These are phyloP conservation scores for Galerucella nymphaeae DNA, from an alignment of 2,888 invertebrate genomes.

Conservation along the genomic window DNA sequence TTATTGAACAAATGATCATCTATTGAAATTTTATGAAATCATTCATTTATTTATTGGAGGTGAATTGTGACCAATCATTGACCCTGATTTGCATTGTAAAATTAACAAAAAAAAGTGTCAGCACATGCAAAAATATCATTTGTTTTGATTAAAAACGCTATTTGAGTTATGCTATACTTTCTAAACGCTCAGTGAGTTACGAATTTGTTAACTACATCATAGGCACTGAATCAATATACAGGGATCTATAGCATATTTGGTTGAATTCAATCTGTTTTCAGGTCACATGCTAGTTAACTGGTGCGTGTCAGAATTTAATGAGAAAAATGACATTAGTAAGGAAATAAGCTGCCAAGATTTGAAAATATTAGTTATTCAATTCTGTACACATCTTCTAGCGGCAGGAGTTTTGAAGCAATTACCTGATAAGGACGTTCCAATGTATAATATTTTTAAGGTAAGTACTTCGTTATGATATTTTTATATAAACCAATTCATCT, in stretches of 20 bases:
- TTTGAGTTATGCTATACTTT: neutral
- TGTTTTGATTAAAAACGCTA: too few relatives aligned
- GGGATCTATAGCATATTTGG: neutral
- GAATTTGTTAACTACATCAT: neutral
- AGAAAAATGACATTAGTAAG: slow-evolving; percentile 74
- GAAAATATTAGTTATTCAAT: slow-evolving; percentile 81
- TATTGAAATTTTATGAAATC: too few relatives aligned
- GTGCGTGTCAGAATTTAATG: slow-evolving; percentile 83
- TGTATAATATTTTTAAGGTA: slow-evolving; percentile 79
- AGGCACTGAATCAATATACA: neutral
- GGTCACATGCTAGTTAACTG: slow-evolving; percentile 94
- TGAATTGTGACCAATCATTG: too few relatives aligned
- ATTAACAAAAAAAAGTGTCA: too few relatives aligned
- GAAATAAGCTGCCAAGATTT: slow-evolving; percentile 78
- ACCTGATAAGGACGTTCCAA: slow-evolving; percentile 77
- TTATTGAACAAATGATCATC: too few relatives aligned
- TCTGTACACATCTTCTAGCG: slow-evolving; percentile 87
- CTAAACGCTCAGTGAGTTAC: neutral
- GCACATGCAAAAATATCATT: too few relatives aligned
- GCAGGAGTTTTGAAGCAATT: slow-evolving; percentile 87
- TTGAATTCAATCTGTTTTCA: slow-evolving; percentile 60
- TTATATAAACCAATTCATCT: neutral
- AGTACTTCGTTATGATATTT: slow-evolving; percentile 41
- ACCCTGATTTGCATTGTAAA: too few relatives aligned
- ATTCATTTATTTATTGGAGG: too few relatives aligned